Evolutionary conservation across 2,797 vertebrate species (phyloP).

Genomic region (Poecilia gillii): DNA sequence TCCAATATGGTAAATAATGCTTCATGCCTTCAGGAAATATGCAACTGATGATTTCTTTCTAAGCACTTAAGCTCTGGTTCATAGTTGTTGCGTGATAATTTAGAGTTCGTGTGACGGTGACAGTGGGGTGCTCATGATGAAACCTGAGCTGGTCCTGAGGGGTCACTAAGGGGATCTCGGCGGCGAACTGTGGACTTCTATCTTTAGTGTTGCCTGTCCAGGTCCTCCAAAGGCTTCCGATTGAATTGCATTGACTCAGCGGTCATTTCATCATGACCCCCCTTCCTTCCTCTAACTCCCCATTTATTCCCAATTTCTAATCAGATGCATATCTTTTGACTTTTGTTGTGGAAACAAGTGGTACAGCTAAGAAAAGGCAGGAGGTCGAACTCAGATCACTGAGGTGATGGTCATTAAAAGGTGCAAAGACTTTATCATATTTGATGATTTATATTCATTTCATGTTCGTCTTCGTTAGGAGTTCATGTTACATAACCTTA

Average conservation of each 20-base stretch:
- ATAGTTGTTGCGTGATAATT: neutral
- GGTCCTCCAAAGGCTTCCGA: constrained; percentile 56
- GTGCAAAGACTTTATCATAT: neutral
- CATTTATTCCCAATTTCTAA: constrained; percentile 20
- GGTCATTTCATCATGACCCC: constrained; percentile 39
- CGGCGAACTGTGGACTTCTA: constrained; percentile 54
- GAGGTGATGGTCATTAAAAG: neutral
- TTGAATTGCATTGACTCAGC: constrained; percentile 84
- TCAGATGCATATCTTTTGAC: neutral
- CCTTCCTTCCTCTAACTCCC: constrained; percentile 11
- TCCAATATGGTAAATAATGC: neutral
- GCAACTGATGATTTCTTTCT: neutral
- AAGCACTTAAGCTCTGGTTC: neutral
- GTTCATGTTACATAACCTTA: neutral
- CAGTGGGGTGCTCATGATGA: constrained; percentile 28
- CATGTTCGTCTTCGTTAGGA: neutral
- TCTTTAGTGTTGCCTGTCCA: constrained; percentile 69
- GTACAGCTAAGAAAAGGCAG: neutral
- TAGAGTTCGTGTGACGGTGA: constrained; percentile 9
- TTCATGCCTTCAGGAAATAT: neutral
- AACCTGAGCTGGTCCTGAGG: constrained; percentile 52
- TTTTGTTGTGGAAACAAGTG: neutral
- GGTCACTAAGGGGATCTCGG: neutral
- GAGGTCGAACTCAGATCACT: neutral
- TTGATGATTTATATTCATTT: neutral